Conservation (phyloP, 2,888 invertebrate species). For the Acleris literana region DNA sequence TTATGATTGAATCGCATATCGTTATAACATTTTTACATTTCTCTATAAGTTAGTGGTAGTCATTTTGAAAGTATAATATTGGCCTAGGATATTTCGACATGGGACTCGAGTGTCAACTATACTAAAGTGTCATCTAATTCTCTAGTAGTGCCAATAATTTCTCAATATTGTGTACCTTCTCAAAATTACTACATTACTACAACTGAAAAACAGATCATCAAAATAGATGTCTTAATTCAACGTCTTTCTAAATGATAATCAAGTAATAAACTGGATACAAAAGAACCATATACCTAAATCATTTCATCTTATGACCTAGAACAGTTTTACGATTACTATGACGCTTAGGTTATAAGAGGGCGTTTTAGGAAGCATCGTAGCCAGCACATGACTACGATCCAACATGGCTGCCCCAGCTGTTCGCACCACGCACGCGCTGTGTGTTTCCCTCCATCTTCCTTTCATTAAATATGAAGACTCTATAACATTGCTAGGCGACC, state of each 20-base stretch:
- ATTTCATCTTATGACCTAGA: too few species aligned
- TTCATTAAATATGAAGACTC: conserved; percentile 37
- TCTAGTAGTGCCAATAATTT: too few species aligned
- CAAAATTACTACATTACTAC: too few species aligned
- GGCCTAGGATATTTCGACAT: background rate
- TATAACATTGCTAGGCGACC: conserved; percentile 25
- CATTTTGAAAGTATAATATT: background rate
- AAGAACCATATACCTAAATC: too few species aligned
- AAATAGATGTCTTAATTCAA: too few species aligned
- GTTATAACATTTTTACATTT: background rate
- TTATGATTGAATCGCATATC: background rate
- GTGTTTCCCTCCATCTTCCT: conserved; percentile 74
- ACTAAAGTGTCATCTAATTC: background rate
- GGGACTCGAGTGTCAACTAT: background rate
- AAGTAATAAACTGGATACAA: too few species aligned
- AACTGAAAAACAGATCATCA: too few species aligned
- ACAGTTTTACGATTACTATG: background rate
- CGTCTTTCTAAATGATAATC: too few species aligned
- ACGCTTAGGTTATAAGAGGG: conserved; percentile 27
- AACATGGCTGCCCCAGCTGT: conserved; percentile 79
- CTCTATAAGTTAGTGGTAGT: background rate
- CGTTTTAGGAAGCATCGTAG: conserved; percentile 30
- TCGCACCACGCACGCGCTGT: conserved; percentile 67
- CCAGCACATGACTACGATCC: conserved; percentile 51
- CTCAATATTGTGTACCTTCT: too few species aligned